Base-by-base conservation (phyloP, 2,888 invertebrate species). In the Sminthurinus aureus region DNA sequence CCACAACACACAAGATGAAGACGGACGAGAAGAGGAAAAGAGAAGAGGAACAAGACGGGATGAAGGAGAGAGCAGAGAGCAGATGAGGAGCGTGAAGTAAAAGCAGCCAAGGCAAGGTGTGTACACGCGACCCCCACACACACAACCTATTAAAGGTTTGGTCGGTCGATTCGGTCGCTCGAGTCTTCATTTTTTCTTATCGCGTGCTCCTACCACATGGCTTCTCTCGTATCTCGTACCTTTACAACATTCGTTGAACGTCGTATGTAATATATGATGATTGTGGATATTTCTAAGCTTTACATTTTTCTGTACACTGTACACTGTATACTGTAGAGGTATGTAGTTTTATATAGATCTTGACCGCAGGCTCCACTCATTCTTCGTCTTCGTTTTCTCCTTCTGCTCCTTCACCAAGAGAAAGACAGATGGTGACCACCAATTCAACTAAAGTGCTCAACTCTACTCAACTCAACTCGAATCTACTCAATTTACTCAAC, bases 41-140 rank as follows among this genome's bases (percentile, higher is more conserved):
- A 79, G 66, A 79, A 38, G 69, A 76, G 52, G 18, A 52, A 76
- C 20, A 20, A 11, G 22, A 76, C 20, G 11, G 4, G 22, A 51
- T 50, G 50, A 52, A 26, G n/a, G 76, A 76, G 76, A n/a, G 51
- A 76, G 75, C 50, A 75, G 18, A 52, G 51, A 79, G 79, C 79
- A 79, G 79, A 79, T 79, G 79, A 79, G 69, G 67, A 79, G 79
- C 79, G 79, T 79, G 79, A 76, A 76, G 82, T 76, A 67, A 38
- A 38, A 38, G 38, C 38, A 38, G 38, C 38, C 38, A 38, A 75
- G 76, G 76, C 82, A 82, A 38, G 82, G 82, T 82, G 82, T 82
- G 18, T 13, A 75, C 82, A 82, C 82, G 82, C 82, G 82, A 82
- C 82, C 82, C 82, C 73, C 38, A 76, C 82, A 67, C 52, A 52